Evolutionary conservation across 2,113 vertebrate species (phyloP), one percentile per base, ranked within the genome.

Genomic region (Cephalopholis sonnerati): DNA sequence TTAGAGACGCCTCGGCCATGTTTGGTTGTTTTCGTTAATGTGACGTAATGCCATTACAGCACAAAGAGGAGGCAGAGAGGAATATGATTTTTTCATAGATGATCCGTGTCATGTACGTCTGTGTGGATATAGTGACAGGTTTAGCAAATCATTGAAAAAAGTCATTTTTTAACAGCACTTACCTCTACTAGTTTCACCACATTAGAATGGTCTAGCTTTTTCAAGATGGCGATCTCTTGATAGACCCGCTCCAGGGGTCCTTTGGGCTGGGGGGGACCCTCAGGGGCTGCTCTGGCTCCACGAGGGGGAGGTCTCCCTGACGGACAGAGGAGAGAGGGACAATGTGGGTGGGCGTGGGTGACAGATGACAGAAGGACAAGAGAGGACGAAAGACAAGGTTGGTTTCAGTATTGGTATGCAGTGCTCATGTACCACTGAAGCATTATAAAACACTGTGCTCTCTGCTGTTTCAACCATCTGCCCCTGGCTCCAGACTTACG

Each of bases 121-220:
- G 32, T 36, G 32, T 36, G 32, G 7, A 36, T 7, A 1, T 36
- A 36, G 6, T 36, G 32, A 36, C 32, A 36, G 32, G 32, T 36
- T 36, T 36, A 36, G 32, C 32, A 36, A 36, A 36, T 36, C 7
- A 36, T 36, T 36, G 32, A 36, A 7, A 1, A 36, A 36, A 36
- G 32, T 36, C 32, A 36, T 36, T 36, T 36, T 44, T 3, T 44
- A 12, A 65, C 16, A 53, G 15, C 4, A 24, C 87, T 93, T 57
- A 98, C 98, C 96, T 99, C 98, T 68, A 99, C 97, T 74, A 99
- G 94, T 88, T 99, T 99, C 86, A 99, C 98, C 77, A 99, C 98
- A 1, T 99, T 99, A 77, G 98, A 96, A 90, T 99, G 98, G 91
- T 99, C 98, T 65, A 99, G 94, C 90, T 99, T 99, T 92, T 99